Evolutionary conservation across 2,797 vertebrate genomes (phyloP).

Genomic region (Apodemus agrarius): DNA sequence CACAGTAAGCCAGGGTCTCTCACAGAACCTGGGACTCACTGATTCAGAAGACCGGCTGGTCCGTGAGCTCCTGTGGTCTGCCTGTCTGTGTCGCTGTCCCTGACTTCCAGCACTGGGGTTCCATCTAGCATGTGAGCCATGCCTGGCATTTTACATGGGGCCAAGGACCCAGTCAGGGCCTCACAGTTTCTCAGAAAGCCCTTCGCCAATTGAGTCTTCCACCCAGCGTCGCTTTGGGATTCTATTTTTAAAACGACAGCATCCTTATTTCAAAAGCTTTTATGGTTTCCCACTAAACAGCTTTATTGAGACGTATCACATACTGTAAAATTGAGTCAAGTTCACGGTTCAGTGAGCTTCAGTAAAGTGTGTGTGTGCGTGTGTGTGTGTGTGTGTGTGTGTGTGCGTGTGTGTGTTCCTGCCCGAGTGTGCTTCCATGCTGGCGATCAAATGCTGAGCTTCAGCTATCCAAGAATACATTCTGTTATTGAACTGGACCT

Average conservation of each 20-base stretch:
- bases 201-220: background rate
- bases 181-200: background rate
- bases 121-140: background rate
- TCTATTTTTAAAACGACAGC: background rate
- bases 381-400: too few species aligned
- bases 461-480: background rate
- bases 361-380: background rate
- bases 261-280: background rate
- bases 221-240: background rate
- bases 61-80: background rate
- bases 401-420: background rate
- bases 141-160: background rate
- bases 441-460: background rate
- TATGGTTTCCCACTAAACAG: background rate
- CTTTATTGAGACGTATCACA: background rate
- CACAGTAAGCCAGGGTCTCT: background rate
- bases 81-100: background rate
- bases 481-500: background rate
- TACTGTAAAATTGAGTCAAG: background rate
- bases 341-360: background rate
- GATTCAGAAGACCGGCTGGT: background rate
- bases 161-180: background rate
- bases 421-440: rapidly evolving
- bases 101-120: background rate
- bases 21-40: background rate